Evolutionary conservation across 2,113 vertebrate genomes (phyloP).

Genomic region (Limnothrissa miodon): DNA sequence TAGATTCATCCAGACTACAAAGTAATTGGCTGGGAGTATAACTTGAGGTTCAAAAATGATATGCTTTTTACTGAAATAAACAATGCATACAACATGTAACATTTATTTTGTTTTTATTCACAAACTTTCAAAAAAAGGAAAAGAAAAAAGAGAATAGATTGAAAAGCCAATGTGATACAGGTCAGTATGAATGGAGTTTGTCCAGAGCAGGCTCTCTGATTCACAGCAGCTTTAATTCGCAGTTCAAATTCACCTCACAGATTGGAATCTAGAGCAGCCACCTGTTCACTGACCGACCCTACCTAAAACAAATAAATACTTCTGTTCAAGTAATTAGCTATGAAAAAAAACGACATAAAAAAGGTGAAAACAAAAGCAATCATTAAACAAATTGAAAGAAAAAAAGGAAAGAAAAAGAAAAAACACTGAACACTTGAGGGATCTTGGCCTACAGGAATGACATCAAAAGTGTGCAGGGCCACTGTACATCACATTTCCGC

Average conservation of each 20-base stretch:
- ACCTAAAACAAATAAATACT: slow-evolving; percentile 66
- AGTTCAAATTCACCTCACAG: background rate
- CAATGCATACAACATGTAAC: background rate
- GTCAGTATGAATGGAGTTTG: slow-evolving; percentile 54
- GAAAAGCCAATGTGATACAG: slow-evolving; percentile 54
- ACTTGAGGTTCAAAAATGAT: background rate
- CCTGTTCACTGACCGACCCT: slow-evolving; percentile 32
- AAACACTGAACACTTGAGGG: slow-evolving; percentile 33
- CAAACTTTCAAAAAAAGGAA: slow-evolving; percentile 61
- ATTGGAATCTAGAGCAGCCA: slow-evolving; percentile 36
- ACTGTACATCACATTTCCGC: slow-evolving; percentile 21
- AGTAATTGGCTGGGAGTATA: background rate
- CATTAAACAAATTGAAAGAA: slow-evolving; percentile 28
- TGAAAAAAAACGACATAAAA: slow-evolving; percentile 41
- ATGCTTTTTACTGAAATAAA: background rate
- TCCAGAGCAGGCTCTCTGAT: slow-evolving; percentile 51
- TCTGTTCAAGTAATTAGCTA: slow-evolving; percentile 69
- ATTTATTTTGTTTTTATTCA: slow-evolving; percentile 68
- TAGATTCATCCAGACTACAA: background rate
- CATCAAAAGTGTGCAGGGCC: slow-evolving; percentile 42
- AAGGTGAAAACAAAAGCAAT: slow-evolving; percentile 19
- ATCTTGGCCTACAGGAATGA: slow-evolving; percentile 31
- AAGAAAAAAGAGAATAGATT: slow-evolving; percentile 37
- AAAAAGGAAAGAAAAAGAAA: background rate
- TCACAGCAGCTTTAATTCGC: slow-evolving; percentile 53